These are phyloP conservation scores for Strigamia maritima DNA, from an alignment of 2,888 invertebrate species.

Conservation along the genomic window DNA sequence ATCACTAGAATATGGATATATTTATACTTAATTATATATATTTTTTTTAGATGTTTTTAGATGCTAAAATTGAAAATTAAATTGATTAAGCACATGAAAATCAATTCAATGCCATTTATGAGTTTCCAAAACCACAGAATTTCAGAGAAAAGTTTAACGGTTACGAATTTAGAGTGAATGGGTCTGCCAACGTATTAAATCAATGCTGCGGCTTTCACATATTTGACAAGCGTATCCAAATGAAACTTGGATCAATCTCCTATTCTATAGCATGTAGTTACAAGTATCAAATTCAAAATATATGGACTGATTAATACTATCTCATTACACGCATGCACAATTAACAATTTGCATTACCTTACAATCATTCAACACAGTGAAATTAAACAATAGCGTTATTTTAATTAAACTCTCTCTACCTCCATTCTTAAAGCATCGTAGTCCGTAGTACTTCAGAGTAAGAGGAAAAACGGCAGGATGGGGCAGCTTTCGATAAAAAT, in stretches of 20 bases:
- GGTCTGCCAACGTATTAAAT: not conserved
- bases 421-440: too few relatives aligned
- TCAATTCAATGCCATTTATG: not conserved
- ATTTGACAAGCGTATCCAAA: conserved; percentile 5
- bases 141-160: not conserved
- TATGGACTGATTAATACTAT: not conserved
- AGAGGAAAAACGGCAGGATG: too few relatives aligned
- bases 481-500: too few relatives aligned
- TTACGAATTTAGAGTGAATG: not conserved
- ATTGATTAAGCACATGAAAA: not conserved
- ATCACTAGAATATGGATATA: not conserved
- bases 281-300: not conserved
- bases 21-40: not conserved
- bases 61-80: not conserved
- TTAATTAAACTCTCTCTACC: too few relatives aligned
- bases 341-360: not conserved
- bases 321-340: not conserved
- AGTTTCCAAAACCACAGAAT: conserved; percentile 2
- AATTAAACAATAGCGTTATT: too few relatives aligned
- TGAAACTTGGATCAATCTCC: not conserved
- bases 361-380: too few relatives aligned
- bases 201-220: not conserved
- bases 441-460: too few relatives aligned
- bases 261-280: not conserved
- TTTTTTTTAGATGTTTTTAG: not conserved